Conservation (phyloP, 2,797 vertebrate species). For the Periophthalmus magnuspinnatus region DNA sequence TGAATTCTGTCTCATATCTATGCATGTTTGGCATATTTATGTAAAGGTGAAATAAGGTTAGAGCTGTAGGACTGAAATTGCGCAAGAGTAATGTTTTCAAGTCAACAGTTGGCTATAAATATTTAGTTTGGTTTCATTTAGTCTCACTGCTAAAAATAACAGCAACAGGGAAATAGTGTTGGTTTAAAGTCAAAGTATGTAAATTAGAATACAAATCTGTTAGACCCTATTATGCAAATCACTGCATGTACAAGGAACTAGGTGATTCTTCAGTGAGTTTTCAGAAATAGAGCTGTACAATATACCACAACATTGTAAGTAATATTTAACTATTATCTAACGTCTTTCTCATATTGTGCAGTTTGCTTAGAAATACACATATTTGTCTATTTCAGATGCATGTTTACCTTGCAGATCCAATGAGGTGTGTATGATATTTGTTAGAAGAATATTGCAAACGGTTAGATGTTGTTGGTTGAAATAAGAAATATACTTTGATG, state of each 20-base stretch:
- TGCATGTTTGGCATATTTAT: not conserved
- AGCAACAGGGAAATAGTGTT: not conserved
- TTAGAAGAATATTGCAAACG: not conserved
- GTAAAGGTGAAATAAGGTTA: not conserved
- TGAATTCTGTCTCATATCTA: not conserved
- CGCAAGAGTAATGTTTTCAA: conserved; percentile 1
- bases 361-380: not conserved
- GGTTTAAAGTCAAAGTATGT: not conserved
- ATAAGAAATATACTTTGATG: no score
- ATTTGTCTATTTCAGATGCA: not conserved
- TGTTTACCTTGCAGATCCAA: no score
- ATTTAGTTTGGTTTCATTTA: not conserved
- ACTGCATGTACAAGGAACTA: not conserved
- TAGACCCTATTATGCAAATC: not conserved
- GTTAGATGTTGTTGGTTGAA: not conserved
- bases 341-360: no score
- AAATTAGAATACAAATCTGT: not conserved
- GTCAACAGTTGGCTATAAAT: not conserved
- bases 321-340: no score
- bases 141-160: not conserved
- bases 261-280: not conserved
- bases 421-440: no score
- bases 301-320: no score
- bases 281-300: no score
- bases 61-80: not conserved